These are phyloP conservation scores for Trididemnum clinides DNA, from an alignment of 23 tunicate genomes.

Conservation along the genomic window DNA sequence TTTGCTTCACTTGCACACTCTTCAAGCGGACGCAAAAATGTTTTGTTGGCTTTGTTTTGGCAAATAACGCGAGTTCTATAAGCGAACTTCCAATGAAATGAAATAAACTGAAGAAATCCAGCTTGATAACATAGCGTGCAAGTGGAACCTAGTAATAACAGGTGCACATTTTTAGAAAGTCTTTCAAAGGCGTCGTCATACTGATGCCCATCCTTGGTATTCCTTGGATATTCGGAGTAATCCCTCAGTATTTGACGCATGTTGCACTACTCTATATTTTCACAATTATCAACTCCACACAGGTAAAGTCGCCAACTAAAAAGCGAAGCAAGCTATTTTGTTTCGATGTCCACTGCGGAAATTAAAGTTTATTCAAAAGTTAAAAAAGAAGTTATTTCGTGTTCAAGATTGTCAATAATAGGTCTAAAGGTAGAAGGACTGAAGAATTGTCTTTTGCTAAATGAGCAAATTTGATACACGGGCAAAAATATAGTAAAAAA, in stretches of 20 bases:
- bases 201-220: conserved; percentile 89
- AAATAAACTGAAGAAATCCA: neutral
- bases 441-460: no score
- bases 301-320: conserved; percentile 51
- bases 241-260: conserved; percentile 71
- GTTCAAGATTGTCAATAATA: neutral
- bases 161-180: conserved; percentile 73
- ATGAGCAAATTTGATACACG: no score
- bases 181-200: conserved; percentile 67
- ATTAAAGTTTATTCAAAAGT: no score
- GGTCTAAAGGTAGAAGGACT: no score
- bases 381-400: no score
- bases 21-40: no score
- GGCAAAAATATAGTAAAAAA: no score
- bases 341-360: neutral
- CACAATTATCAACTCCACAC: conserved; percentile 66
- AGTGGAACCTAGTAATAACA: no score
- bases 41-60: no score
- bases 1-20: no score
- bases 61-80: neutral
- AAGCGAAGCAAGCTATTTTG: neutral
- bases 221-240: conserved; percentile 76
- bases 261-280: conserved; percentile 62
- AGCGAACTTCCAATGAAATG: neutral
- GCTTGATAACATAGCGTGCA: neutral